Evolutionary conservation across 2,797 vertebrate genomes (phyloP).

Genomic region (Arctocebus calabarensis): DNA sequence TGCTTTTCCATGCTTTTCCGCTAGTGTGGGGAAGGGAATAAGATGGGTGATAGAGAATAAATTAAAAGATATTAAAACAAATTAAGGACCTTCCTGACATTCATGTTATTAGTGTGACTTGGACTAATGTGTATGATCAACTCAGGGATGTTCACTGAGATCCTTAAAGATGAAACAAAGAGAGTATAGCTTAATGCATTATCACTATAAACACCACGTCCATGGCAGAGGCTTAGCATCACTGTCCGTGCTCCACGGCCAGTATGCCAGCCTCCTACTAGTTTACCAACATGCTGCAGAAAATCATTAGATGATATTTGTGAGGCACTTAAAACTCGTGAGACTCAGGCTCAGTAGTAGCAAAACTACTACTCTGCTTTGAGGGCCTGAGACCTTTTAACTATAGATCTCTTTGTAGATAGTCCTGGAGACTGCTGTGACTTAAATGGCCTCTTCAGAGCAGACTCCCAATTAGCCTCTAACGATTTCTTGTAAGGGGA

Average conservation of each 20-base stretch:
- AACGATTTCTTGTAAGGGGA: background rate
- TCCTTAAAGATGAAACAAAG: slow-evolving; percentile 42
- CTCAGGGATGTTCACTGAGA: background rate
- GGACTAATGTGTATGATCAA: background rate
- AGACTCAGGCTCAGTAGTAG: background rate
- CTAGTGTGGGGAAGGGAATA: background rate
- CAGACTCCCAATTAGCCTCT: background rate
- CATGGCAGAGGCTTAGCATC: background rate
- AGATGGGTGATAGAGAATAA: background rate
- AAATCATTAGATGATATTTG: background rate
- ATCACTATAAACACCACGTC: background rate
- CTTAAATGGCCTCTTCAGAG: background rate
- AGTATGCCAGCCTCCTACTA: background rate
- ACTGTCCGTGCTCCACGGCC: background rate
- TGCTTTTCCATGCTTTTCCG: background rate
- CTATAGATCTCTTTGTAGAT: slow-evolving; percentile 13
- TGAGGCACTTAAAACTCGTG: background rate
- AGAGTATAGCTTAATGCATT: background rate
- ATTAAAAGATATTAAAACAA: background rate
- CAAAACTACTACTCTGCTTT: background rate
- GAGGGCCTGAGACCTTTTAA: background rate
- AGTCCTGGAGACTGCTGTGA: background rate
- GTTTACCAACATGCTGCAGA: background rate
- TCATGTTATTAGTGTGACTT: background rate
- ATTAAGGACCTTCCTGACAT: background rate